phyloP scores from a whole-genome alignment of 2,797 vertebrate species.

The Malurus splendens region DNA sequence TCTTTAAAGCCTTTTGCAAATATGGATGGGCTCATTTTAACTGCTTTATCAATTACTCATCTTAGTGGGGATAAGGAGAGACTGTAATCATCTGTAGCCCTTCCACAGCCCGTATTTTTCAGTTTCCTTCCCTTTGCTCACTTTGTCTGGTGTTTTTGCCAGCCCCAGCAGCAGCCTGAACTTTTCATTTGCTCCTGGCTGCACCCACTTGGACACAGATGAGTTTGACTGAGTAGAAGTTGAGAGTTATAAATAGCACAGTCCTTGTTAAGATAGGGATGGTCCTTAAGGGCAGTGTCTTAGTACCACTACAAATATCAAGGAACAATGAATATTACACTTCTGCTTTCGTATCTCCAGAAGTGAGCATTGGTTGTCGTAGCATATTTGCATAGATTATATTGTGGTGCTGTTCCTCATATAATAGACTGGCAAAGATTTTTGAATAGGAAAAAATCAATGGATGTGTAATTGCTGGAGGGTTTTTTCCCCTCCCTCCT shows the following conservation, averaged over 20 bases:
- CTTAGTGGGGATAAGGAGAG: background rate
- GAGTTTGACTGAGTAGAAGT: background rate
- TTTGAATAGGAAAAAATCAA: background rate
- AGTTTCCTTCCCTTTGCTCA: background rate
- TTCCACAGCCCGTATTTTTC: background rate
- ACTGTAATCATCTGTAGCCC: background rate
- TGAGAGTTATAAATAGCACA: slow-evolving; percentile 15
- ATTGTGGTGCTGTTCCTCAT: background rate
- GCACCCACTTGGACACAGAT: background rate
- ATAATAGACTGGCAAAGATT: background rate
- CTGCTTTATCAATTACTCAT: background rate
- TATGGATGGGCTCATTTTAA: background rate
- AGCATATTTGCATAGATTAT: background rate
- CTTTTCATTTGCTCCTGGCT: background rate
- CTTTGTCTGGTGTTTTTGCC: background rate
- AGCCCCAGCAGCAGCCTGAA: background rate
- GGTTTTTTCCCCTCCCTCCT: background rate
- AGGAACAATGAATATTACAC: background rate
- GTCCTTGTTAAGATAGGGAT: background rate
- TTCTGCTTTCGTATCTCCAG: background rate
- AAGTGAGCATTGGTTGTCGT: background rate
- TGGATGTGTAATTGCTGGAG: background rate
- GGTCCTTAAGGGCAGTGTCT: background rate
- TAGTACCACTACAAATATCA: background rate
- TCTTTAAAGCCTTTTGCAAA: background rate